Conservation (phyloP, 2,888 invertebrate species). For the Apodemia hepburni region DNA sequence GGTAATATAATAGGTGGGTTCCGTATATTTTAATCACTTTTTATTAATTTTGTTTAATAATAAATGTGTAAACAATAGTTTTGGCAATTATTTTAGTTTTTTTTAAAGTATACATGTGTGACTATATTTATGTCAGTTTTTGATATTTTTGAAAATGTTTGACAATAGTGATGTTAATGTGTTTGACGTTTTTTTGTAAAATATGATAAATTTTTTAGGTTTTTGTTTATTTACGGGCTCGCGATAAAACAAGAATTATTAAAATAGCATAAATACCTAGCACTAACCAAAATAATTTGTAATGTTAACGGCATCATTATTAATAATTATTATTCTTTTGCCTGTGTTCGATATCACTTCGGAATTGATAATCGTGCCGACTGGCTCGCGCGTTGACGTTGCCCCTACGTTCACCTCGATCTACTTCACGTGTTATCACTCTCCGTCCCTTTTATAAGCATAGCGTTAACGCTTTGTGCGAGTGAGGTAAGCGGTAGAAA, state of each 20-base stretch:
- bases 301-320: background rate
- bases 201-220: background rate
- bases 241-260: background rate
- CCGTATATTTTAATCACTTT: constrained; percentile 24
- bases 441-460: constrained; percentile 1
- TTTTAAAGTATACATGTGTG: background rate
- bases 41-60: background rate
- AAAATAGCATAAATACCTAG: background rate
- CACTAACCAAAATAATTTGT: background rate
- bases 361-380: background rate
- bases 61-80: background rate
- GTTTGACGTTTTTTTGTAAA: background rate
- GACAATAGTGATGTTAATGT: background rate
- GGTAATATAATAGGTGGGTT: constrained; percentile 30
- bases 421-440: constrained; percentile 1
- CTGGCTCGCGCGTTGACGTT: background rate
- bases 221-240: background rate
- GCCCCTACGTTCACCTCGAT: constrained; percentile 8
- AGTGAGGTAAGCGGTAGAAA: constrained; percentile 1
- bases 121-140: background rate
- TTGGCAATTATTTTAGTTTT: background rate
- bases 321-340: constrained; percentile 6
- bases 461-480: background rate
- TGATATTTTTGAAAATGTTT: background rate
- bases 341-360: background rate